A percentile compares a stretch with the other conserved stretches of the same genome.
Evolutionary conservation across 2,113 vertebrate species (phyloP).

Genomic region (Pterocles gutturalis): DNA sequence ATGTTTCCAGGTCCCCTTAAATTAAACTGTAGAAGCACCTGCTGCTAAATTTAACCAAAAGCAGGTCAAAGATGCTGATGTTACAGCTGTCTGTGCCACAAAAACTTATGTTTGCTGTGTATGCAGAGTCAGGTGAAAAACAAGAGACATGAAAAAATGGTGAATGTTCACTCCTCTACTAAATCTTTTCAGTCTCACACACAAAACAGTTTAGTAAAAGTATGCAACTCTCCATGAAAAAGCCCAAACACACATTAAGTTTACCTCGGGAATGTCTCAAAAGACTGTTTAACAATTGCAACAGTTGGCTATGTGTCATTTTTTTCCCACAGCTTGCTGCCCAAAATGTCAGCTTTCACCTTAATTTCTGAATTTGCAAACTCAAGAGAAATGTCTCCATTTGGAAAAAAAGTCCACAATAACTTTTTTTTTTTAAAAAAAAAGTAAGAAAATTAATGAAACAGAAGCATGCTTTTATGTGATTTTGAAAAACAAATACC

Average conservation of each 20-base stretch:
- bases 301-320: not conserved
- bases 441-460: not conserved
- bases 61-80: not conserved
- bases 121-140: not conserved
- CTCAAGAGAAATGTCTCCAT: not conserved
- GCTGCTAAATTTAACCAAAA: not conserved
- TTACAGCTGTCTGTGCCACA: not conserved
- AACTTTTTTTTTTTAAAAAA: not conserved
- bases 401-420: not conserved
- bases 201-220: not conserved
- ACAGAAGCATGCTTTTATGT: not conserved
- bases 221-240: not conserved
- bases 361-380: not conserved
- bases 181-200: not conserved
- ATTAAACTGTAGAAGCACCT: not conserved
- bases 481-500: not conserved
- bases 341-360: not conserved
- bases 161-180: not conserved
- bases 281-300: not conserved
- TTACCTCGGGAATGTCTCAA: not conserved
- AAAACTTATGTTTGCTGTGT: not conserved
- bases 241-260: not conserved
- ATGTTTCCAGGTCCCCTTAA: not conserved
- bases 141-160: not conserved
- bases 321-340: not conserved